Evolutionary conservation across 2,113 vertebrate genomes (phyloP), one percentile per base, ranked within the genome.

Genomic region (Acanthochromis polyacanthus): DNA sequence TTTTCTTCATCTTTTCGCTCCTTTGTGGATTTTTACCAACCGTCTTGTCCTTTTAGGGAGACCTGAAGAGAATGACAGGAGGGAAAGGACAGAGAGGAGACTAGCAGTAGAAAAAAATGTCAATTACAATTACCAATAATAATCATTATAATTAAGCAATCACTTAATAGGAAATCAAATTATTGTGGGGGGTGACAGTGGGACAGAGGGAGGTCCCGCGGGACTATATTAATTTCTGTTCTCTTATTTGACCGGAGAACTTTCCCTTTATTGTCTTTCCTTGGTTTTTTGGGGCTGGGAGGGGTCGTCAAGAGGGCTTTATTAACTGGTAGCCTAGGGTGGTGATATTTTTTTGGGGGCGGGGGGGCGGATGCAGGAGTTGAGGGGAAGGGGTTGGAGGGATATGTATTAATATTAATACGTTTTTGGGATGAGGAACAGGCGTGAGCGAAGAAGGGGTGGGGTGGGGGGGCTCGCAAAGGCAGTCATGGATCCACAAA

Each of bases 121-220:
- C 89, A 93, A 89, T 94, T 92, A 88, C 92, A 95, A 94, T 94
- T 92, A 93, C 91, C 88, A 94, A 89, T 93, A 93, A 94, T 93
- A 92, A 88, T 92, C 89, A 93, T 95, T 91, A 89, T 94, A 95
- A 95, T 95, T 92, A 95, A 95, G 91, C 89, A 95, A 89, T 94
- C 91, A 94, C 93, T 94, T 94, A 93, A 93, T 92, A 90, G 89
- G 82, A 94, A 94, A 94, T 94, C 80, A 92, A 94, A 94, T 95
- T 91, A 94, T 93, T 89, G 84, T 84, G 89, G 75, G 76, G 81
- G 84, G 85, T 81, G 86, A 86, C 87, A 78, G 89, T 75, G 83
- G 88, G 88, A 81, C 79, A 68, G 86, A 87, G 82, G 89, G 71
- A 65, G 25, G 53, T 90, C 95, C 83, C 66, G 3, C 60, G 91